Evolutionary conservation across 2,113 vertebrate species (phyloP), one percentile per base, ranked within the genome.

Genomic region (Toxotes chatareus): DNA sequence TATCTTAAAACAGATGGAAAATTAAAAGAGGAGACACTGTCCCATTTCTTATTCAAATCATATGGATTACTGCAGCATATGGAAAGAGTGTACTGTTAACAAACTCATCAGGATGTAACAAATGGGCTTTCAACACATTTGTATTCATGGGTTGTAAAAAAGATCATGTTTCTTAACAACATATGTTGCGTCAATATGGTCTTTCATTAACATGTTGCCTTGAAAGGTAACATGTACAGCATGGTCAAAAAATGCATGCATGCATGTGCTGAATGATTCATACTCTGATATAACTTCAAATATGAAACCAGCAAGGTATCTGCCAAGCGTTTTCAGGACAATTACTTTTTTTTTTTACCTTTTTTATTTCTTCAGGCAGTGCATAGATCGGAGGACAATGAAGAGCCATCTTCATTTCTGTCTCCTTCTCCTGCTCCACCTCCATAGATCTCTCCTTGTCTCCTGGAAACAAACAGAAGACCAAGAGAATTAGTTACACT

Each of bases 301-400:
- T 23, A 61, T 55, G 63, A 49, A 56, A 49, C 4, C 23, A 21
- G 23, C 12, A 4, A 71, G 42, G 55, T 63, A 62, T n/a, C 40
- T 71, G 21, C 21, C 16, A 27, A n/a, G 32, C 12, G 14, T 60
- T 79, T 66, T 55, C 66, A 71, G 56, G 34, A 53, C 40, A n/a
- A 34, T 73, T 51, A 60, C 74, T 62, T 76, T 63, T 76, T 8
- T 8, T 44, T 32, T 59, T 53, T 88, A 95, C 94, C 93, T 95
- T 91, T 76, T 94, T 93, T 79, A 95, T 95, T 80, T 94, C 94
- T 63, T 91, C 79, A 69, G 95, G 95, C 34, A 95, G 92, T 40
- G 94, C 93, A 87, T 94, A 83, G 65, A 86, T 46, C 1, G 93
- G 93, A 65, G 82, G 40, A 82, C 57, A 75, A 64, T 86, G 86